Base-by-base conservation (phyloP, 2,113 vertebrate species). In the Cheilinus undulatus region DNA sequence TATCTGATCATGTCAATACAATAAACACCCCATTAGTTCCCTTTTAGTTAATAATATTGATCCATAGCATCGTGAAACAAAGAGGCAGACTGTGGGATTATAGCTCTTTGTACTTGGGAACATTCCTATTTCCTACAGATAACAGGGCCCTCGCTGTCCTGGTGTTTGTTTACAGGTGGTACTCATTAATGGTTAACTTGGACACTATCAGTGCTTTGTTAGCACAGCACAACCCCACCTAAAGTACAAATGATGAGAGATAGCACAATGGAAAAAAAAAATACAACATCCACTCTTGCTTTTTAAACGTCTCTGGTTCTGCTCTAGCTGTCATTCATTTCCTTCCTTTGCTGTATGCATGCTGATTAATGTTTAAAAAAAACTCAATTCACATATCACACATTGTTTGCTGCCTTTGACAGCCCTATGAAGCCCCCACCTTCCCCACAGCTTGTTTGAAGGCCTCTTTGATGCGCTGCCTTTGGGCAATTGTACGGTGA, bases 371-470 rank as follows among this genome's bases (percentile, higher is more conserved):
- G n/a, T 40, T 22, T 56, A 22, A 14, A 10, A n/a, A 2, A 0
- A 8, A 11, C 4, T 76, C 60, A 2, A 19, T 22, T 52, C 5
- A 64, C 23, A 56, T 32, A 49, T 15, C 3, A 34, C 9, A 27
- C 15, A 14, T 17, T 13, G 2, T 62, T 24, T 43, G 7, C 30
- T 27, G 26, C 7, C 15, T 69, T 15, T 13, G 7, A 19, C 28
- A 62, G 14, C 10, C 62, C 38, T 3, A 14, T 51, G n/a, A 49
- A 50, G 3, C 13, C 30, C 78, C 86, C 92, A 99, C 97, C 96
- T 96, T 97, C 80, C 97, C 97, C 1, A 97, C 92, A 0, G 73
- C 69, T 58, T 88, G 88, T 81, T 99, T 99, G 50, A 93, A 99
- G 54, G 93, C 84, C 14, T 94, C 94, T 81, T 95, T 94, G 73